phyloP scores from a whole-genome alignment of 2,888 invertebrate species.

The Cremastinae sp. region DNA sequence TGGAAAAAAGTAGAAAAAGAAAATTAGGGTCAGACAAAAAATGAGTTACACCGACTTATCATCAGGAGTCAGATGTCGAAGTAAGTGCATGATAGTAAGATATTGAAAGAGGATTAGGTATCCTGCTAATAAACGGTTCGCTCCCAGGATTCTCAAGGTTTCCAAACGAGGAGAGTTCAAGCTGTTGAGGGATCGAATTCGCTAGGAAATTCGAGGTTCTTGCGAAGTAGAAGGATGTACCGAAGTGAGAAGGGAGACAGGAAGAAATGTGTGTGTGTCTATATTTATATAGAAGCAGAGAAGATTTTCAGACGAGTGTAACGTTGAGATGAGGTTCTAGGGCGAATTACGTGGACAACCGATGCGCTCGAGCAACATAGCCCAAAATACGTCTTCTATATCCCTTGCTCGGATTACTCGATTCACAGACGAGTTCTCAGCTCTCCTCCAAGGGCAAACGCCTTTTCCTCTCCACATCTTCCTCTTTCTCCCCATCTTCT shows the following conservation, averaged over 20 bases:
- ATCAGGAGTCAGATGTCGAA: no score
- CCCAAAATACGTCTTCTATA: constrained; percentile 43
- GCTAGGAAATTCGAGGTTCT: constrained; percentile 42
- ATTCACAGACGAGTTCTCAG: constrained; percentile 41
- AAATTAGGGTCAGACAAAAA: no score
- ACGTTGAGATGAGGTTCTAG: constrained; percentile 9
- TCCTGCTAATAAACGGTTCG: constrained; percentile 25
- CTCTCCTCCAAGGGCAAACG: constrained; percentile 28
- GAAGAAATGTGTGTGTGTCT: not conserved
- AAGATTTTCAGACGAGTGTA: constrained; percentile 26
- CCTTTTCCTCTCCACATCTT: not conserved
- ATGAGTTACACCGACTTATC: no score
- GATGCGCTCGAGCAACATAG: constrained; percentile 33
- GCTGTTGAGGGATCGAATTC: constrained; percentile 45
- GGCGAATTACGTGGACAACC: constrained; percentile 22
- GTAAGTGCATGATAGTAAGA: constrained; percentile 6
- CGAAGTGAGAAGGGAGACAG: not conserved
- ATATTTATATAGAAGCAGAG: constrained; percentile 6
- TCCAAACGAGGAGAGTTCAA: constrained; percentile 22
- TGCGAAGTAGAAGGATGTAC: not conserved
- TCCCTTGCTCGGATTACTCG: constrained; percentile 37
- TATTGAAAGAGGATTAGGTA: constrained; percentile 35
- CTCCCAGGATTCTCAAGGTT: constrained; percentile 21
- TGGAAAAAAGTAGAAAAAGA: no score
- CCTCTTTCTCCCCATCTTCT: not conserved